Evolutionary conservation across 2,888 invertebrate genomes (phyloP).

Genomic region (Cybosia mesomella): DNA sequence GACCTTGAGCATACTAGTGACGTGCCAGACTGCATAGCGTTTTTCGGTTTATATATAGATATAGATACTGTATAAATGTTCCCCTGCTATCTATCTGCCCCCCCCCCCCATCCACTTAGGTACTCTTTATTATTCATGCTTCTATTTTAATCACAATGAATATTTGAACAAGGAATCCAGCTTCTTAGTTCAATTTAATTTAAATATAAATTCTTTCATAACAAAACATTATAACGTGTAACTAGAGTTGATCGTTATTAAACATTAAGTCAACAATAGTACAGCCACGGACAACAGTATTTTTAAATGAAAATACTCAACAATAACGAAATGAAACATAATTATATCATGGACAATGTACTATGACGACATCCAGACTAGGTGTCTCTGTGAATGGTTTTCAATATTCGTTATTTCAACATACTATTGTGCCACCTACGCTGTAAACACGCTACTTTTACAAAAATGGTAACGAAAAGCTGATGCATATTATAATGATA

Average conservation of each 20-base stretch:
- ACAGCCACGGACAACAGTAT: slow-evolving; percentile 17
- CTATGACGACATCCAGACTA: slow-evolving; percentile 33
- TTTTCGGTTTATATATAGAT: too few species aligned
- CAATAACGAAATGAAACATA: slow-evolving; percentile 28
- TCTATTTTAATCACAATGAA: neutral
- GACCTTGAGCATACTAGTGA: too few species aligned
- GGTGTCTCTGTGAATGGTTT: slow-evolving; percentile 38
- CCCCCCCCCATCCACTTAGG: too few species aligned
- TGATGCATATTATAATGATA: neutral
- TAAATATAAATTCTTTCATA: neutral
- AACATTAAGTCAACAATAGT: slow-evolving; percentile 15
- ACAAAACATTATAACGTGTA: neutral
- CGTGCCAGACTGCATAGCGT: too few species aligned
- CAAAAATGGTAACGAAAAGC: neutral
- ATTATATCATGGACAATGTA: slow-evolving; percentile 36
- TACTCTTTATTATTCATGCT: neutral
- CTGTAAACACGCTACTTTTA: neutral
- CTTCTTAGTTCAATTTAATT: neutral
- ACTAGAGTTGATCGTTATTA: slow-evolving; percentile 9
- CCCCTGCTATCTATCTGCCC: too few species aligned
- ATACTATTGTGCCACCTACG: slow-evolving; percentile 25
- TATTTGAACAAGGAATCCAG: neutral
- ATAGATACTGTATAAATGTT: too few species aligned
- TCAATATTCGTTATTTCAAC: slow-evolving; percentile 41
- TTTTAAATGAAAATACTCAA: slow-evolving; percentile 30